Conservation (phyloP, 2,113 vertebrate species). For the Oryzias melastigma region DNA sequence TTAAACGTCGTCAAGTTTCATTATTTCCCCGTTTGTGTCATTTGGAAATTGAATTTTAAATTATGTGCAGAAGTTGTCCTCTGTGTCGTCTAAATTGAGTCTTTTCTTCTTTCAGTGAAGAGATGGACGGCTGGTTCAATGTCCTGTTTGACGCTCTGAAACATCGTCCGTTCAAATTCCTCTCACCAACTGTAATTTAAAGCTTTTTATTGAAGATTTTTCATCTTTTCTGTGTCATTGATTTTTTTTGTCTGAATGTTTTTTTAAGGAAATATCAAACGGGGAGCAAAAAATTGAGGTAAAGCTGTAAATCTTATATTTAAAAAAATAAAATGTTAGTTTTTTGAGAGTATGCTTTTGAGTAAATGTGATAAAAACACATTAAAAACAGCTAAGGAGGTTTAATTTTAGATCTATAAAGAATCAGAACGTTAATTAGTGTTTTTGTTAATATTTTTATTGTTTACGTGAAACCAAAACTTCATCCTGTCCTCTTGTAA, state of each 20-base stretch:
- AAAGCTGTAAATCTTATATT: constrained; percentile 16
- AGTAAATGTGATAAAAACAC: too few relatives aligned
- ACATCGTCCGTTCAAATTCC: constrained; percentile 13
- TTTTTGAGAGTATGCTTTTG: too few relatives aligned
- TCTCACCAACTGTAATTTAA: constrained; percentile 33
- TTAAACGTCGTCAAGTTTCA: constrained; percentile 10
- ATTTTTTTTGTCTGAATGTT: background rate
- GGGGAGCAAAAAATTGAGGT: constrained; percentile 22
- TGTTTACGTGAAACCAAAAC: too few relatives aligned
- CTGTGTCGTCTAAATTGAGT: background rate
- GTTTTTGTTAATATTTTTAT: too few relatives aligned
- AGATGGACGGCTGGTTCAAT: constrained; percentile 65
- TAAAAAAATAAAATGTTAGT: too few relatives aligned
- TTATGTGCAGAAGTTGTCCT: constrained; percentile 13
- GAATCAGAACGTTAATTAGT: too few relatives aligned
- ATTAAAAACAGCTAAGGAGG: too few relatives aligned
- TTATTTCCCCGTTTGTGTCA: constrained; percentile 12
- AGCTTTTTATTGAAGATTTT: background rate
- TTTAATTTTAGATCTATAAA: too few relatives aligned
- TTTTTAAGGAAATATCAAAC: constrained; percentile 9
- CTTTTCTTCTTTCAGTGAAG: constrained; percentile 42
- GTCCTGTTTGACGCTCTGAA: constrained; percentile 57
- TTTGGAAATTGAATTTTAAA: constrained; percentile 40
- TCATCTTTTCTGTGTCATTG: background rate
- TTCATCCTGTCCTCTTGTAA: too few relatives aligned